Evolutionary conservation across 1,140 invertebrate species (phyloP).

Genomic region (Philopotamus ludificatus): DNA sequence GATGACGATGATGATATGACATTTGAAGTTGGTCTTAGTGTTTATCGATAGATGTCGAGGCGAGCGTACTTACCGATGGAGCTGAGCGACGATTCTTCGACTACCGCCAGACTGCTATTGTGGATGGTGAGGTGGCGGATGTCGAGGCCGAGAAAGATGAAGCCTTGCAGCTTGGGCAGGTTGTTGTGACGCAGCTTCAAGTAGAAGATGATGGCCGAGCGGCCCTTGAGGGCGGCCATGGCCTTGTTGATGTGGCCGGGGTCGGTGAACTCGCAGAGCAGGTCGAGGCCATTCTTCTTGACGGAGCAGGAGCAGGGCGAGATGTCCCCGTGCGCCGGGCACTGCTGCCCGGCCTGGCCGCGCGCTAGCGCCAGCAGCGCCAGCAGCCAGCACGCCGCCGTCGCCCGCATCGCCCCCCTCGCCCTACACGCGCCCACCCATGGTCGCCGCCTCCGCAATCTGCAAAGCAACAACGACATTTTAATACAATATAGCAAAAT

Average conservation of each 20-base stretch:
- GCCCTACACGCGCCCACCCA: not conserved
- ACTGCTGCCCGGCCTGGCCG: slow-evolving; percentile 61
- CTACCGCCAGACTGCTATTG: slow-evolving; percentile 81
- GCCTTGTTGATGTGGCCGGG: slow-evolving; percentile 65
- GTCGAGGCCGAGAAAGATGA: slow-evolving; percentile 82
- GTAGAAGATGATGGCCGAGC: slow-evolving; percentile 78
- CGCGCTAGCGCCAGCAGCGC: slow-evolving; percentile 45
- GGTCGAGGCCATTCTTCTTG: slow-evolving; percentile 83
- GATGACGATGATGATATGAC: no score
- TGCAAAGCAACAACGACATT: no score
- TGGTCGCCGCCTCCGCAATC: not conserved
- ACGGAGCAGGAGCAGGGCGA: slow-evolving; percentile 76
- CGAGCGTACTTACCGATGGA: slow-evolving; percentile 67
- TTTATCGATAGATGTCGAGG: not conserved
- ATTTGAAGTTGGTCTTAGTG: no score
- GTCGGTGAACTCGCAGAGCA: slow-evolving; percentile 82
- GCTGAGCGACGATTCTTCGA: slow-evolving; percentile 80
- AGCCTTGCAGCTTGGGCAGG: slow-evolving; percentile 77
- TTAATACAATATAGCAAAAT: no score
- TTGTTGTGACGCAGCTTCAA: slow-evolving; percentile 81
- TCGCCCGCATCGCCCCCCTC: slow-evolving; percentile 29
- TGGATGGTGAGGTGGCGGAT: slow-evolving; percentile 84
- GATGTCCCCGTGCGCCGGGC: slow-evolving; percentile 69
- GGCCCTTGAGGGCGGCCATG: slow-evolving; percentile 74
- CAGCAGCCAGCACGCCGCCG: slow-evolving; percentile 41